Percentiles rank a stretch among this genome's conserved stretches.
These are phyloP conservation scores for Drosophila sturtevanti DNA, from an alignment of 1,140 invertebrate genomes.

Conservation along the genomic window DNA sequence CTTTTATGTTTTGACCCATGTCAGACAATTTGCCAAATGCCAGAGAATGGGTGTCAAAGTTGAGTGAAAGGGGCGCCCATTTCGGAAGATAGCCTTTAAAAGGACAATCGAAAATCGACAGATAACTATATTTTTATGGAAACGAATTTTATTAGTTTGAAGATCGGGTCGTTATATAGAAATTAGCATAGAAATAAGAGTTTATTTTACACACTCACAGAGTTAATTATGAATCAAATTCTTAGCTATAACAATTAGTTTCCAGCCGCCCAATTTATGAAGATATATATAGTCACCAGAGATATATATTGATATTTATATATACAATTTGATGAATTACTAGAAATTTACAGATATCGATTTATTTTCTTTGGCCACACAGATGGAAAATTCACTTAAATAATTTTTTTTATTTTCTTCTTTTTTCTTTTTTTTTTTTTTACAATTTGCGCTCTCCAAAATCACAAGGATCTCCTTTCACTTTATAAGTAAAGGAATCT, in stretches of 20 bases:
- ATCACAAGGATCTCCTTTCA: slow-evolving; percentile 42
- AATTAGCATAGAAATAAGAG: too few species aligned
- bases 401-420: neutral
- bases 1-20: too few species aligned
- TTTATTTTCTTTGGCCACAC: slow-evolving; percentile 19
- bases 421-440: neutral
- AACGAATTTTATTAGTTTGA: too few species aligned
- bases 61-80: too few species aligned
- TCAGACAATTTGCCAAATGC: too few species aligned
- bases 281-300: neutral
- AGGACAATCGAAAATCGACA: too few species aligned
- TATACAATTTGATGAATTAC: slow-evolving; percentile 25
- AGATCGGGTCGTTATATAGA: too few species aligned
- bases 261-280: neutral
- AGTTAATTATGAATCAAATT: too few species aligned
- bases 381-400: neutral
- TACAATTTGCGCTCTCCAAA: slow-evolving; percentile 10
- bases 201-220: too few species aligned
- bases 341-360: slow-evolving; percentile 55
- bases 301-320: slow-evolving; percentile 18
- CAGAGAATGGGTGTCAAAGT: too few species aligned
- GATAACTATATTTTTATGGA: too few species aligned
- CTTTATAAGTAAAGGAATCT: slow-evolving; percentile 38
- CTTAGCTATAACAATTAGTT: neutral
- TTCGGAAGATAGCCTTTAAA: too few species aligned